These are phyloP conservation scores for Melanotaenia nigrans DNA, from an alignment of 2,797 vertebrate genomes.

Conservation along the genomic window DNA sequence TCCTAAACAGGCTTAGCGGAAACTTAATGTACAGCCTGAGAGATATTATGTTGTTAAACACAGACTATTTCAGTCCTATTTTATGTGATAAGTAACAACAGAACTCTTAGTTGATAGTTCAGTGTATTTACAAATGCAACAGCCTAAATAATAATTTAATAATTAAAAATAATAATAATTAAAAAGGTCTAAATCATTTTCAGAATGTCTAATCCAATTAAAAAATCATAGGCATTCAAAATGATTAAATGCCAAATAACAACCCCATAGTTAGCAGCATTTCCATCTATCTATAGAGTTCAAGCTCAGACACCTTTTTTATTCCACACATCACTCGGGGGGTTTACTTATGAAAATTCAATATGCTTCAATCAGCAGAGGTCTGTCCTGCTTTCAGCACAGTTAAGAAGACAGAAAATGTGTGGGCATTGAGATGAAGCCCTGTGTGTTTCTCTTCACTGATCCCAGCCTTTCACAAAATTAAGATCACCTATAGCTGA, in stretches of 20 bases:
- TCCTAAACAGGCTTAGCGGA: constrained; percentile 8
- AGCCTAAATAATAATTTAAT: neutral
- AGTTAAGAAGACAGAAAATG: constrained; percentile 33
- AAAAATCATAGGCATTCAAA: neutral
- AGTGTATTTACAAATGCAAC: neutral
- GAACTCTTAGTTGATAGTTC: neutral
- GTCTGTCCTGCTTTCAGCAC: constrained; percentile 3
- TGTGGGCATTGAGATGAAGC: constrained; percentile 10
- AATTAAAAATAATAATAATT: no score
- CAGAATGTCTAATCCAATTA: neutral
- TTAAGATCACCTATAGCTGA: constrained; percentile 38
- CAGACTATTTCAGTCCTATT: neutral
- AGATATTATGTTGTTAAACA: neutral
- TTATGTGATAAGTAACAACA: constrained; percentile 8
- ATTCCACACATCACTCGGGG: neutral
- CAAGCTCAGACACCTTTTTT: neutral
- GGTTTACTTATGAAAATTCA: neutral
- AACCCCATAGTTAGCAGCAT: neutral
- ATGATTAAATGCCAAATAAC: no score
- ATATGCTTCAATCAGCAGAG: constrained; percentile 2
- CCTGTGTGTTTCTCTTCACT: constrained; percentile 22
- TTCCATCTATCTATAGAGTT: neutral
- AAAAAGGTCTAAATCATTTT: constrained; percentile 1
- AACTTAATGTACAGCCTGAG: neutral
- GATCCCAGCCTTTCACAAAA: constrained; percentile 30